Conservation (phyloP, 1,140 invertebrate species). For the Platorchestia sp. region DNA sequence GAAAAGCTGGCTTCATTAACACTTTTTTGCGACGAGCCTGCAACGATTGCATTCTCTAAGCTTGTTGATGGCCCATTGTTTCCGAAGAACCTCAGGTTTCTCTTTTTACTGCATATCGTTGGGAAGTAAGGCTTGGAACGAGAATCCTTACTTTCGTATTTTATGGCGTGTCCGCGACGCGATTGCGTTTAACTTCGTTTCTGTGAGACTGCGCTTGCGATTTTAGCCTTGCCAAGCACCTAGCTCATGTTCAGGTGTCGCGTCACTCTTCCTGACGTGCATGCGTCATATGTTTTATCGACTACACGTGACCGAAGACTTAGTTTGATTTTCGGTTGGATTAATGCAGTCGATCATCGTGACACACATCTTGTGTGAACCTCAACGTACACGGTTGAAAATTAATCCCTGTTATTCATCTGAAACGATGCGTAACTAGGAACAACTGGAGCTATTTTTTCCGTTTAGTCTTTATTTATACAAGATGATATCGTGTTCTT, state of each 20-base stretch:
- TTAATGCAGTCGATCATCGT: too few relatives aligned
- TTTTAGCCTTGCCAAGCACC: not conserved
- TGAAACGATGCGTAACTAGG: too few relatives aligned
- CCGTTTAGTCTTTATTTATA: too few relatives aligned
- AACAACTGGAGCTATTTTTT: too few relatives aligned
- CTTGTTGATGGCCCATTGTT: conserved; percentile 44
- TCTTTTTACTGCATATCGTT: conserved; percentile 50
- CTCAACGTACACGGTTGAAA: too few relatives aligned
- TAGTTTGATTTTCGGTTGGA: too few relatives aligned
- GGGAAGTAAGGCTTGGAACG: not conserved
- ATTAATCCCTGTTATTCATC: too few relatives aligned
- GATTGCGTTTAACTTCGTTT: not conserved
- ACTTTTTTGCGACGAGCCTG: not conserved
- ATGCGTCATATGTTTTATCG: not conserved
- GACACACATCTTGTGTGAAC: too few relatives aligned
- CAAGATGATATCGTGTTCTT: too few relatives aligned
- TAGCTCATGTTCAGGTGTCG: not conserved
- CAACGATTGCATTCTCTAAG: not conserved
- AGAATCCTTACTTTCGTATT: not conserved
- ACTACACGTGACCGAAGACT: too few relatives aligned
- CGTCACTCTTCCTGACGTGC: not conserved
- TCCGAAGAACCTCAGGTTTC: conserved; percentile 37
- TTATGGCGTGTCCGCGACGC: not conserved
- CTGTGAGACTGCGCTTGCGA: not conserved
- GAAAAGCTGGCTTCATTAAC: not conserved